Conservation (phyloP, 2,888 invertebrate species). For the Cataglyphis livida region DNA sequence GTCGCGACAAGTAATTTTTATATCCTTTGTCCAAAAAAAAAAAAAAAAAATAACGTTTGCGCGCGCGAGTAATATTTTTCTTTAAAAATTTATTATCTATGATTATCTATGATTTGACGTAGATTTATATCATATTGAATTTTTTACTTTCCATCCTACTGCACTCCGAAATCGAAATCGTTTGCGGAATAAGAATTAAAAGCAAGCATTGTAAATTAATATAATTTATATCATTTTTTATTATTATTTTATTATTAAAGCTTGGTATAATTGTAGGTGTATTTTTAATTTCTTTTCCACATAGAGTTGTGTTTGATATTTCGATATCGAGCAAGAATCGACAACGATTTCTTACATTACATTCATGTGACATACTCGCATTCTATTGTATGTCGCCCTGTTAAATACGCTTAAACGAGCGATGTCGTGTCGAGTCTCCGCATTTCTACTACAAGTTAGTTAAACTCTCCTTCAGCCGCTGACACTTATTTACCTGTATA, state of each 20-base stretch:
- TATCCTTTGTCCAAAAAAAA: background rate
- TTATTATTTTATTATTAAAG: background rate
- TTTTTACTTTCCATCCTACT: background rate
- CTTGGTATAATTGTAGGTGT: conserved; percentile 10
- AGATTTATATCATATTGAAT: background rate
- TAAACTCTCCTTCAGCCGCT: conserved; percentile 74
- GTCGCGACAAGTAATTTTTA: conserved; percentile 38
- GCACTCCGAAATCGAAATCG: background rate
- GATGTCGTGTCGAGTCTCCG: conserved; percentile 70
- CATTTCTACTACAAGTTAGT: conserved; percentile 80
- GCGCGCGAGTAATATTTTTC: no score
- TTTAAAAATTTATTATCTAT: background rate
- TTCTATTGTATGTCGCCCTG: conserved; percentile 70
- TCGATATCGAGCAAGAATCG: conserved; percentile 18
- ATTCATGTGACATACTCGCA: conserved; percentile 62
- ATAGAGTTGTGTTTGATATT: conserved; percentile 1
- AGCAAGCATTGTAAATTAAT: background rate
- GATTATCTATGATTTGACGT: background rate
- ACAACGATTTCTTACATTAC: conserved; percentile 63
- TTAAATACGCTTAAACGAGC: conserved; percentile 75
- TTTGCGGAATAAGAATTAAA: background rate
- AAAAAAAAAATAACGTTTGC: conserved; percentile 8
- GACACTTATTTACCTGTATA: conserved; percentile 64
- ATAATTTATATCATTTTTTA: background rate
- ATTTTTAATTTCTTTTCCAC: conserved; percentile 35